Evolutionary conservation across 2,888 invertebrate genomes (phyloP).

Genomic region (Tetrapedia diversipes): DNA sequence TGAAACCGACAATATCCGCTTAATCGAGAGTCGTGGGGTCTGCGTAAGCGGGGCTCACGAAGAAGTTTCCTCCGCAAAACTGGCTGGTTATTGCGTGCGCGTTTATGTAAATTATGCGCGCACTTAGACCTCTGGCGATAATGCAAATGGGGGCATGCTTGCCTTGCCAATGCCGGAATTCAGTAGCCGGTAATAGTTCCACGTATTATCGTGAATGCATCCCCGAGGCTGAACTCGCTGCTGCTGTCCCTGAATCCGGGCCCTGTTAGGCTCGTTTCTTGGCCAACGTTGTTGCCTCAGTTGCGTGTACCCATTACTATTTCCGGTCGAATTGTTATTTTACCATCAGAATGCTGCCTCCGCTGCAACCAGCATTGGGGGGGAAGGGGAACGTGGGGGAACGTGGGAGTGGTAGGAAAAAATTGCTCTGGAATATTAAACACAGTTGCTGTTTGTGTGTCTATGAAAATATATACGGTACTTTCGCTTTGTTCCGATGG

Average conservation of each 20-base stretch:
- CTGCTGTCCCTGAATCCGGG: constrained; percentile 14
- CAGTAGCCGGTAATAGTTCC: constrained; percentile 65
- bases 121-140: constrained; percentile 78
- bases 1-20: constrained; percentile 49
- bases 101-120: constrained; percentile 75
- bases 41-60: neutral
- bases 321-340: constrained; percentile 11
- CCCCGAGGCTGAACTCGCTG: constrained; percentile 23
- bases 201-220: constrained; percentile 61
- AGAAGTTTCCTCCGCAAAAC: constrained; percentile 37
- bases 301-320: constrained; percentile 14
- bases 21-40: constrained; percentile 55
- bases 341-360: neutral
- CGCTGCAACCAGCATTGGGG: too few species aligned
- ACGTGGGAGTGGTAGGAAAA: too few species aligned
- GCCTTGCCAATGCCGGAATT: constrained; percentile 69
- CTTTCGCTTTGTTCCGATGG: too few species aligned
- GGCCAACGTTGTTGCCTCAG: constrained; percentile 1
- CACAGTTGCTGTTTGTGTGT: too few species aligned
- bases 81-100: constrained; percentile 36
- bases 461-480: too few species aligned
- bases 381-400: too few species aligned
- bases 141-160: constrained; percentile 72
- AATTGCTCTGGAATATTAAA: too few species aligned
- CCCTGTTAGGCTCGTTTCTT: constrained; percentile 38